Evolutionary conservation across 2,113 vertebrate genomes (phyloP).

Genomic region (Anser cygnoides): DNA sequence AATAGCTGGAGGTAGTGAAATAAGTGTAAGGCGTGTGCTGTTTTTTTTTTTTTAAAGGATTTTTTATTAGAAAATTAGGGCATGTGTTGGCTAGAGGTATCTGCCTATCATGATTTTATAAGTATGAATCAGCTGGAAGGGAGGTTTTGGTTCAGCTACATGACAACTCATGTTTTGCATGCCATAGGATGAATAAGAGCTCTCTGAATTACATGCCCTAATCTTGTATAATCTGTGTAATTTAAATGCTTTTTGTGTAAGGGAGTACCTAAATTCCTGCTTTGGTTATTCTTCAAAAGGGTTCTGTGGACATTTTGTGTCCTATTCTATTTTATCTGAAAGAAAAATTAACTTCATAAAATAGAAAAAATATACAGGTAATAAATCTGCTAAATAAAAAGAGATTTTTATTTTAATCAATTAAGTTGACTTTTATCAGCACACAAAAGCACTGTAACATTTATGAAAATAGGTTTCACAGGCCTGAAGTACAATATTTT

Average conservation of each 20-base stretch:
- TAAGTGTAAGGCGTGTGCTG: neutral
- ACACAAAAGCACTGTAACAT: neutral
- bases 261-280: neutral
- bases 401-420: neutral
- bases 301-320: neutral
- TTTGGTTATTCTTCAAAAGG: conserved; percentile 4
- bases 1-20: conserved; percentile 57
- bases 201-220: neutral
- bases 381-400: neutral
- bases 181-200: neutral
- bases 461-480: neutral
- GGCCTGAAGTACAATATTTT: neutral
- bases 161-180: conserved; percentile 21
- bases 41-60: neutral
- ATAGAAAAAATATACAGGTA: neutral
- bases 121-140: conserved; percentile 38
- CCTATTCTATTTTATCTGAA: neutral
- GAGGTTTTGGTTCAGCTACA: neutral
- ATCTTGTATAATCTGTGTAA: conserved; percentile 55
- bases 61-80: conserved; percentile 27
- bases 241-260: conserved; percentile 39
- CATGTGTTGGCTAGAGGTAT: conserved; percentile 43
- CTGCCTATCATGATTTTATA: neutral
- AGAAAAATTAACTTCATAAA: neutral
- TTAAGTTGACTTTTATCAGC: neutral